A percentile compares a stretch with the other conserved stretches of the same genome.
These are phyloP conservation scores for Huso huso DNA, from an alignment of 2,797 vertebrate species.

Conservation along the genomic window DNA sequence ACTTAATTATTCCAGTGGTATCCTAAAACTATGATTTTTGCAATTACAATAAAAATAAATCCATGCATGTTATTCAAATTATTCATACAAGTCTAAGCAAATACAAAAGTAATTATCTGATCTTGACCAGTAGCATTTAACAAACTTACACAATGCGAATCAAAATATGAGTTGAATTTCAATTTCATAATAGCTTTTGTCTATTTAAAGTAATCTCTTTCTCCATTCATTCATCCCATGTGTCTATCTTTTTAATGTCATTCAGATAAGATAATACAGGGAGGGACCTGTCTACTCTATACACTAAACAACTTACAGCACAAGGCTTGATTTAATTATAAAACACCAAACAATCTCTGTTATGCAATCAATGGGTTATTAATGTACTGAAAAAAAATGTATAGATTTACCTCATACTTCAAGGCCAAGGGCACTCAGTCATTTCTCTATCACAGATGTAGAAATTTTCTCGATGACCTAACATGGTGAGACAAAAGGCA, in stretches of 20 bases:
- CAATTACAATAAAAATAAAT: no score
- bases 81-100: no score
- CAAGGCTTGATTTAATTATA: slow-evolving; percentile 8
- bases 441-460: slow-evolving; percentile 65
- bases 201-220: no score
- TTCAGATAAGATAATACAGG: slow-evolving; percentile 3
- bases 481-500: slow-evolving; percentile 34
- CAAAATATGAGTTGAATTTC: no score
- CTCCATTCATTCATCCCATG: neutral
- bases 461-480: slow-evolving; percentile 75
- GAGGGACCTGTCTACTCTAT: slow-evolving; percentile 6
- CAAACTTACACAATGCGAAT: no score
- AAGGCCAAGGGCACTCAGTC: slow-evolving; percentile 37
- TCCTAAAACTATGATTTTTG: no score
- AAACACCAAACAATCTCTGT: slow-evolving; percentile 3
- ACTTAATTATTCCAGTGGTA: no score
- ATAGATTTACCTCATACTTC: slow-evolving; percentile 59
- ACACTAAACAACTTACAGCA: slow-evolving; percentile 7
- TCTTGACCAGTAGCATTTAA: no score
- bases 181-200: no score
- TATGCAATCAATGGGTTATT: slow-evolving; percentile 8
- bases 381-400: slow-evolving; percentile 12
- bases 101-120: no score
- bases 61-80: no score
- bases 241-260: neutral